Evolutionary conservation across 2,888 invertebrate species (phyloP), one percentile per base, ranked within the genome.

Genomic region (Strigamia transsilvanica): DNA sequence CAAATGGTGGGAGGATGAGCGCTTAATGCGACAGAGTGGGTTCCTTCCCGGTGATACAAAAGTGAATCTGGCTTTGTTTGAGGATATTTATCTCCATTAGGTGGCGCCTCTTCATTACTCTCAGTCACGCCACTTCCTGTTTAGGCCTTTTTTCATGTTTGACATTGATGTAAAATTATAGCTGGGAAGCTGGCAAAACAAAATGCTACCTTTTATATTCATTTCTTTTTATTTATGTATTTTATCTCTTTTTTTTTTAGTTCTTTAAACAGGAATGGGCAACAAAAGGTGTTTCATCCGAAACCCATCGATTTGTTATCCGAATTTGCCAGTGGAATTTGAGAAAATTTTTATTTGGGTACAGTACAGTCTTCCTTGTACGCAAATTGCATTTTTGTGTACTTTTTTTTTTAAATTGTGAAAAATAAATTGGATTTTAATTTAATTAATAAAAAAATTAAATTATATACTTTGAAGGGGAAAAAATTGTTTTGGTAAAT

Each of bases 1-100:
- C 73, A 73, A 73, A 73, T 73, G 73, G 73, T 73, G 73, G 73
- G 73, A 73, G 73, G 73, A 73, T 73, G 73, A 73, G 73, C 73
- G 32, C 27, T 73, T 73, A 73, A 73, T 73, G 73, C 73, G 73
- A 73, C 73, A 73, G 56, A 56, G 73, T 27, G 32, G 38, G 73
- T 73, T 73, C 73, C 73, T 27, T 73, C 73, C 73, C 73, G 73
- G 73, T 73, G 73, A 32, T 32, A 73, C 73, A 27, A 73, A 73
- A 73, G 73, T 73, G 73, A 73, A 73, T 73, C 73, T 73, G 73
- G 73, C 73, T 73, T 73, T 73, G 73, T 73, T 73, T 73, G 73
- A 32, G 73, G 73, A 73, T 73, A 73, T 73, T 73, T 73, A 73
- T 73, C 73, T 73, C 73, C 73, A 73, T 73, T 73, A 73, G 73